phyloP scores from a whole-genome alignment of 2,797 vertebrate genomes.

The Cynopterus sphinx region DNA sequence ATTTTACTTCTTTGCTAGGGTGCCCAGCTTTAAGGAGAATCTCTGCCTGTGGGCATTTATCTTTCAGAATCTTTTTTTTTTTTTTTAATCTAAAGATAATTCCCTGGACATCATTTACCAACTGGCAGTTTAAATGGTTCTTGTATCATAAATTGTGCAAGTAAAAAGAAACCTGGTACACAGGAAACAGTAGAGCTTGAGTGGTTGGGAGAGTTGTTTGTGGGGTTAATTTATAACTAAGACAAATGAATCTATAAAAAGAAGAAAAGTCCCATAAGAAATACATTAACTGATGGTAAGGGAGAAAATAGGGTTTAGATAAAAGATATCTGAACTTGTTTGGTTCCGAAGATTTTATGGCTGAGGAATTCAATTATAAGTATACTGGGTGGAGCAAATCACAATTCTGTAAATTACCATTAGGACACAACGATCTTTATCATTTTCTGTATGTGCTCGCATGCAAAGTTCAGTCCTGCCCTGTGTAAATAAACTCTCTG shows the following conservation, averaged over 20 bases:
- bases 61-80: neutral
- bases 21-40: neutral
- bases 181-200: slow-evolving; percentile 68
- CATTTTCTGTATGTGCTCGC: slow-evolving; percentile 78
- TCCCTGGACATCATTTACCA: slow-evolving; percentile 34
- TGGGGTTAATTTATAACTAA: slow-evolving; percentile 89
- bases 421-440: slow-evolving; percentile 84
- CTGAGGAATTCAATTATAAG: slow-evolving; percentile 92
- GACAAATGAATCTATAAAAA: slow-evolving; percentile 87
- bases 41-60: neutral
- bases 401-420: slow-evolving; percentile 88
- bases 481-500: slow-evolving; percentile 80
- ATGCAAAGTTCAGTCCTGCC: slow-evolving; percentile 82
- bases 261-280: slow-evolving; percentile 84
- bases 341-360: slow-evolving; percentile 86
- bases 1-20: neutral
- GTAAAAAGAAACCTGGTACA: slow-evolving; percentile 61
- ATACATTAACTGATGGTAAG: slow-evolving; percentile 81
- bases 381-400: slow-evolving; percentile 86
- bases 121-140: slow-evolving; percentile 48
- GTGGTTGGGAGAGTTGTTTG: slow-evolving; percentile 79
- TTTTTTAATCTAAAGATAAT: neutral
- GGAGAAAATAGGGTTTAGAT: slow-evolving; percentile 79
- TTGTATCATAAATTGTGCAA: slow-evolving; percentile 60
- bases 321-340: slow-evolving; percentile 84